These are phyloP conservation scores for Nephila pilipes DNA, from an alignment of 1,140 invertebrate genomes.

Conservation along the genomic window DNA sequence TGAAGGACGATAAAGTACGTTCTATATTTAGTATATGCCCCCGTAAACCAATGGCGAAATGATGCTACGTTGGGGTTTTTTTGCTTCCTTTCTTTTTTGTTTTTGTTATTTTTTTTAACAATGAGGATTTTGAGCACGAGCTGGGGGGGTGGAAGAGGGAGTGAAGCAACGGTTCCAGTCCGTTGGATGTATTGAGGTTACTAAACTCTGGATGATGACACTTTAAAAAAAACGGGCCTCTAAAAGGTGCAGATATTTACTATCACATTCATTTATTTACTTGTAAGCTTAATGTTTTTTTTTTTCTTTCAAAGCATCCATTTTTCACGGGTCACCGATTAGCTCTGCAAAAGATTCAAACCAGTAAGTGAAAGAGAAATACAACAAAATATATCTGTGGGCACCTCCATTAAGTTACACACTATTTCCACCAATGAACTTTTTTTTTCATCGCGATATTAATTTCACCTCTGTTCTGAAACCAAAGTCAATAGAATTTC, in stretches of 20 bases:
- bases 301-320: background rate
- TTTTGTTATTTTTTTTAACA: slow-evolving; percentile 28
- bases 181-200: slow-evolving; percentile 62
- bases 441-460: too few species aligned
- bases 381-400: too few species aligned
- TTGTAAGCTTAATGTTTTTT: background rate
- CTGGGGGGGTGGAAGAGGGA: background rate
- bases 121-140: slow-evolving; percentile 36
- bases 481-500: too few species aligned
- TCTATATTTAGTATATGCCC: slow-evolving; percentile 32
- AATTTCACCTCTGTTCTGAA: too few species aligned
- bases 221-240: slow-evolving; percentile 20
- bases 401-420: too few species aligned
- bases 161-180: slow-evolving; percentile 43
- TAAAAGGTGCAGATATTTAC: slow-evolving; percentile 3
- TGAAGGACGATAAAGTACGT: background rate
- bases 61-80: background rate
- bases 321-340: background rate
- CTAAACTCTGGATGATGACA: slow-evolving; percentile 44
- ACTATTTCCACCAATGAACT: too few species aligned
- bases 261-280: background rate
- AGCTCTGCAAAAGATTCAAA: background rate
- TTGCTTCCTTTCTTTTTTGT: background rate
- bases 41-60: background rate
- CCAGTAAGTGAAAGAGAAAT: too few species aligned